Percentiles rank a stretch among this genome's conserved stretches.
Evolutionary conservation across 2,113 vertebrate species (phyloP).

Genomic region (Gyps fulvus): DNA sequence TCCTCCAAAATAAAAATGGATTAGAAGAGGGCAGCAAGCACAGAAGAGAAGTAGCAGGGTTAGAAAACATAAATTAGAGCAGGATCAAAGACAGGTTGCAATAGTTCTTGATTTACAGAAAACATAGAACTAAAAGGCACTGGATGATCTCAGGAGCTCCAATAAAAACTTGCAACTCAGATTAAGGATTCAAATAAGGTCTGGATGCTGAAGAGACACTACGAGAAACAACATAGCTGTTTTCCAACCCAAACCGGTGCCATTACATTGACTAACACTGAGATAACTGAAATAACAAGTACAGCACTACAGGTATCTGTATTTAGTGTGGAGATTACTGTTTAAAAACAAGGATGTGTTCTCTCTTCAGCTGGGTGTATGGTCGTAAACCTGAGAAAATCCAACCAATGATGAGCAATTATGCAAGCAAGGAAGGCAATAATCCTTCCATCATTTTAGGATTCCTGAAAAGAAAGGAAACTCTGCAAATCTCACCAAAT

Average conservation of each 20-base stretch:
- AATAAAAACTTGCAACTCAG: neutral
- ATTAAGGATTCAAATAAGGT: neutral
- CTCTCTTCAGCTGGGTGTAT: neutral
- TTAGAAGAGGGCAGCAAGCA: neutral
- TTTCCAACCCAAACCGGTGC: neutral
- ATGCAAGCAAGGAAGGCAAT: neutral
- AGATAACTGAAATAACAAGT: neutral
- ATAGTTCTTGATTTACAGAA: neutral
- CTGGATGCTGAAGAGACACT: neutral
- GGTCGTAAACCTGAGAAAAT: neutral
- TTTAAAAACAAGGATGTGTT: neutral
- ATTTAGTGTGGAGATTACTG: neutral
- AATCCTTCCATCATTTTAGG: neutral
- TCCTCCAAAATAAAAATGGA: neutral
- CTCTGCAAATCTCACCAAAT: neutral
- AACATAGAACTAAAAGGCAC: neutral
- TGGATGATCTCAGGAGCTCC: neutral
- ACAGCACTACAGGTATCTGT: neutral
- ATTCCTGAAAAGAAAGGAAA: neutral
- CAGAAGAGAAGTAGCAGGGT: neutral
- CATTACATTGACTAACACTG: neutral
- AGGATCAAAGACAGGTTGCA: neutral
- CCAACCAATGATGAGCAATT: neutral
- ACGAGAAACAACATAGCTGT: fast-evolving
- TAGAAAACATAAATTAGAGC: neutral